These are phyloP conservation scores for Drosophila sechellia DNA, from an alignment of 1,140 invertebrate genomes.

Conservation along the genomic window DNA sequence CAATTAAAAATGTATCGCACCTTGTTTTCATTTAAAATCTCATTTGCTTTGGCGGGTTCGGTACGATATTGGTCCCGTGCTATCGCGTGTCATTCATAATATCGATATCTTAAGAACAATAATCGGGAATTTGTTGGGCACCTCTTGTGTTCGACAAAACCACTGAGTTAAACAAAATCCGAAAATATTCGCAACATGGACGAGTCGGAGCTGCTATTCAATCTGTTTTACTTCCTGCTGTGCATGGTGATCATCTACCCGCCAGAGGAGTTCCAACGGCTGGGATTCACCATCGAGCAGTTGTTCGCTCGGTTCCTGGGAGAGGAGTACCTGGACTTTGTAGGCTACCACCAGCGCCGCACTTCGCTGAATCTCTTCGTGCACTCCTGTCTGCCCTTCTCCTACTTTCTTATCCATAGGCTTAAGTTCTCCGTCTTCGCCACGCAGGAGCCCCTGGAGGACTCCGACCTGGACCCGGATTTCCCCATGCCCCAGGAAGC, in stretches of 20 bases:
- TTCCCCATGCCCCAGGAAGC: slow-evolving; percentile 80
- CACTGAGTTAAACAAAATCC: slow-evolving; percentile 5
- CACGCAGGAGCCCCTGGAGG: slow-evolving; percentile 66
- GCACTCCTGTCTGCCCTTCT: slow-evolving; percentile 89
- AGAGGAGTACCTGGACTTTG: slow-evolving; percentile 89
- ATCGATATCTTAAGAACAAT: slow-evolving; percentile 7
- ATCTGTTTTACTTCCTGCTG: slow-evolving; percentile 89
- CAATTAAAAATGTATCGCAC: too few species aligned
- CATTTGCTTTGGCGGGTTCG: too few species aligned
- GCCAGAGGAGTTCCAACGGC: slow-evolving; percentile 90
- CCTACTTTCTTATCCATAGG: slow-evolving; percentile 87
- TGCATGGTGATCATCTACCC: slow-evolving; percentile 90
- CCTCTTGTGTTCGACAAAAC: slow-evolving; percentile 27
- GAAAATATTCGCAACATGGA: slow-evolving; percentile 80
- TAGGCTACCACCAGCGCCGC: slow-evolving; percentile 90
- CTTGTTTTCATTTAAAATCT: too few species aligned
- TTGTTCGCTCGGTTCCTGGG: slow-evolving; percentile 88
- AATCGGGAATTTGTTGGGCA: not conserved
- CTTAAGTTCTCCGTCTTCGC: slow-evolving; percentile 85
- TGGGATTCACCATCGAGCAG: slow-evolving; percentile 89
- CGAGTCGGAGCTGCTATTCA: slow-evolving; percentile 86
- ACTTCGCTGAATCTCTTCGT: slow-evolving; percentile 88
- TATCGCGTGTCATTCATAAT: too few species aligned
- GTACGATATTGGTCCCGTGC: too few species aligned
- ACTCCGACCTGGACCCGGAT: slow-evolving; percentile 83